Percentiles rank a stretch among this genome's conserved stretches.
phyloP scores from a whole-genome alignment of 2,113 vertebrate genomes.

The Glareola pratincola region DNA sequence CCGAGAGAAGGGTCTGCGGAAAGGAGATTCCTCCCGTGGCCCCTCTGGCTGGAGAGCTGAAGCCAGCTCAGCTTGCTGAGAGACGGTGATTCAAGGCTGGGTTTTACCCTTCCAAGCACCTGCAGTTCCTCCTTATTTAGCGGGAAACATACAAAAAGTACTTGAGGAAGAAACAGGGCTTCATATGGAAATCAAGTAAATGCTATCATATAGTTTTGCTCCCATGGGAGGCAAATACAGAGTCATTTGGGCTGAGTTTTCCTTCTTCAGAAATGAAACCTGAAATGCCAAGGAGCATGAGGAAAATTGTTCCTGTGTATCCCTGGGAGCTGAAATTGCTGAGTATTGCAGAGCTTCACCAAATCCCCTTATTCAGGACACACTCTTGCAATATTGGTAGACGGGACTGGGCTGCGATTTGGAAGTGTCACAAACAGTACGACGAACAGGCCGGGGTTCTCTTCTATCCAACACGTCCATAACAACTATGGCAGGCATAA shows the following conservation, averaged over 20 bases:
- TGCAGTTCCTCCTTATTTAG: background rate
- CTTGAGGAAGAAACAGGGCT: background rate
- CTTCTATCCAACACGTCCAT: fast-evolving
- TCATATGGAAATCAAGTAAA: background rate
- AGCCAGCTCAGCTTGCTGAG: background rate
- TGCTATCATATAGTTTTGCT: background rate
- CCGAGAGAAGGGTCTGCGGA: background rate
- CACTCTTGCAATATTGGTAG: background rate
- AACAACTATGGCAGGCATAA: fast-evolving
- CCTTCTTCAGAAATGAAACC: background rate
- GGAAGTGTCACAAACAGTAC: background rate
- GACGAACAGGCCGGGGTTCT: background rate
- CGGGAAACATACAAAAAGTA: fast-evolving
- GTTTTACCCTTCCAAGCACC: background rate
- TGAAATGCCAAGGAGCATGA: background rate
- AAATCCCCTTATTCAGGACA: slow-evolving; percentile 23
- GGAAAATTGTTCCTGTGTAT: background rate
- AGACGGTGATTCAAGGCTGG: background rate
- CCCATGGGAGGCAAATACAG: background rate
- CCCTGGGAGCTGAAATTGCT: slow-evolving; percentile 10
- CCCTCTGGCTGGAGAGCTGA: background rate
- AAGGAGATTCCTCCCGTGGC: background rate
- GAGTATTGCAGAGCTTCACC: background rate
- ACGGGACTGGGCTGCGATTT: background rate
- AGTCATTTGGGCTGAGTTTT: slow-evolving; percentile 1